Evolutionary conservation across 2,113 vertebrate genomes (phyloP).

Genomic region (Arenaria interpres): DNA sequence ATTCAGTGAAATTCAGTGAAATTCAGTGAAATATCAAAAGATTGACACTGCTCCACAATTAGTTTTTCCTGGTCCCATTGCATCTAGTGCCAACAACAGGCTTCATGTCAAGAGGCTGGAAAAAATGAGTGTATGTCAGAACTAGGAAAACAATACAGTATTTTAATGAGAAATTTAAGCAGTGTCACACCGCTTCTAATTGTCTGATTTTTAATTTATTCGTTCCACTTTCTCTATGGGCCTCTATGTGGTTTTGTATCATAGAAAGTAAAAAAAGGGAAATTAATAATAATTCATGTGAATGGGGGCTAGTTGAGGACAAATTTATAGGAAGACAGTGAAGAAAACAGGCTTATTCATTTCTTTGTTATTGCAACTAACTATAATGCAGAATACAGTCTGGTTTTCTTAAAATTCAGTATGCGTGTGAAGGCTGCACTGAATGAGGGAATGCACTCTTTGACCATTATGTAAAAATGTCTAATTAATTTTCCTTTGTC

Average conservation of each 20-base stretch:
- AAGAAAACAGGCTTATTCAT: not conserved
- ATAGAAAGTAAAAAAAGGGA: not conserved
- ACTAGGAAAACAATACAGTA: not conserved
- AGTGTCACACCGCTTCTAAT: not conserved
- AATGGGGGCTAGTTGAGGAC: not conserved
- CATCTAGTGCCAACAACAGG: not conserved
- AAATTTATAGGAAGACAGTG: not conserved
- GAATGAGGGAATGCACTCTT: not conserved
- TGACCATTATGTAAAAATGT: constrained; percentile 13
- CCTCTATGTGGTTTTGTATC: not conserved
- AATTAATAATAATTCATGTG: not conserved
- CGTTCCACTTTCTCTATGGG: not conserved
- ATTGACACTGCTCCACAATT: not conserved
- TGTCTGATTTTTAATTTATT: not conserved
- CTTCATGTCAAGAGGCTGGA: not conserved
- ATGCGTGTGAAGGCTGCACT: not conserved
- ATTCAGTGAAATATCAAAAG: too few relatives aligned
- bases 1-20: too few relatives aligned
- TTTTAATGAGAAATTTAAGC: not conserved
- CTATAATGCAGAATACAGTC: not conserved
- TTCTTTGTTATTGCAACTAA: not conserved
- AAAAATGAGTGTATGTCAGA: not conserved
- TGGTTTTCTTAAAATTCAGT: constrained; percentile 4
- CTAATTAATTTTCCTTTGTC: constrained; percentile 49
- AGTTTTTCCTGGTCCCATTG: not conserved